A percentile compares a stretch with the other conserved stretches of the same genome.
These are phyloP conservation scores for Ganaspis sp. DNA, from an alignment of 1,140 invertebrate species.

Conservation along the genomic window DNA sequence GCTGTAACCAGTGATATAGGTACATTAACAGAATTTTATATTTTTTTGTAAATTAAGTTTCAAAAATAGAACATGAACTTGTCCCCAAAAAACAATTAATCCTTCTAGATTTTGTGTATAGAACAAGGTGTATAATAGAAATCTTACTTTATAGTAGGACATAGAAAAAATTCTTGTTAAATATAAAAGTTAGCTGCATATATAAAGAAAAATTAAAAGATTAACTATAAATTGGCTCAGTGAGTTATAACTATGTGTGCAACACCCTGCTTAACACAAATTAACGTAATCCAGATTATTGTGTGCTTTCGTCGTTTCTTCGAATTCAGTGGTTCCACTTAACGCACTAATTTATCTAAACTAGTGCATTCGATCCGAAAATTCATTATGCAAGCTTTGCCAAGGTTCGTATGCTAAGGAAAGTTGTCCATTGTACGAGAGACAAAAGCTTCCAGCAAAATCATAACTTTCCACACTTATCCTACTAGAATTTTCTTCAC, in stretches of 20 bases:
- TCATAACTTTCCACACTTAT: slow-evolving; percentile 40
- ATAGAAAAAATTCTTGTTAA: too few species aligned
- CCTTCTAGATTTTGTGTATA: not conserved
- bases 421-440: slow-evolving; percentile 48
- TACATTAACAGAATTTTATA: too few species aligned
- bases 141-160: too few species aligned
- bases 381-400: not conserved
- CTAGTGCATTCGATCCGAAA: not conserved
- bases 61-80: slow-evolving; percentile 21
- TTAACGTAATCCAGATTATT: slow-evolving; percentile 23
- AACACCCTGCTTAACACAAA: slow-evolving; percentile 8
- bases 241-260: slow-evolving; percentile 14
- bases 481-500: not conserved
- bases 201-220: slow-evolving; percentile 11
- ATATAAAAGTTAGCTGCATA: too few species aligned
- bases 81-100: not conserved
- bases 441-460: slow-evolving; percentile 45
- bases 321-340: not conserved
- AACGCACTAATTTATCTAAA: slow-evolving; percentile 5
- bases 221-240: not conserved
- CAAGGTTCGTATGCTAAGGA: not conserved
- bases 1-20: too few species aligned
- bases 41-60: slow-evolving; percentile 17
- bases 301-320: slow-evolving; percentile 15
- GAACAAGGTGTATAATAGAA: not conserved